Evolutionary conservation across 2,888 invertebrate species (phyloP).

Genomic region (Cephalotes varians): DNA sequence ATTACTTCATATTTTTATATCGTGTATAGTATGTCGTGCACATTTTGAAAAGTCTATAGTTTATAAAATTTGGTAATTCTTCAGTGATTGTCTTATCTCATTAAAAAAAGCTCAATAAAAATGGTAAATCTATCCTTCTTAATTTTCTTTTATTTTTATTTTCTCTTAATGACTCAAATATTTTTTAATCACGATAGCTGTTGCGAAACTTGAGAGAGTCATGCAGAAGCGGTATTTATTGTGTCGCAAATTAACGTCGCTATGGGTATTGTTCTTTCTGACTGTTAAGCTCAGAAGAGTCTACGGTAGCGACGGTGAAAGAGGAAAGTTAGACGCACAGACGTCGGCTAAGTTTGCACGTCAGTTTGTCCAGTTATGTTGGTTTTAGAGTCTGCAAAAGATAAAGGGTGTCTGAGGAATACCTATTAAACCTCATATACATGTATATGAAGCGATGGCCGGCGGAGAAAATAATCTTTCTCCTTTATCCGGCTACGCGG

Average conservation of each 20-base stretch:
- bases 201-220: slow-evolving; percentile 20
- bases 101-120: background rate
- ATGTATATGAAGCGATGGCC: slow-evolving; percentile 29
- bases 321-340: slow-evolving; percentile 44
- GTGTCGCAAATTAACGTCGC: slow-evolving; percentile 38
- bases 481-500: slow-evolving; percentile 32
- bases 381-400: slow-evolving; percentile 45
- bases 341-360: slow-evolving; percentile 50
- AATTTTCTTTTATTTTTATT: background rate
- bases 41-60: background rate
- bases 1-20: background rate
- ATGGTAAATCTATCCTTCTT: background rate
- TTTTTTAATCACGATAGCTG: background rate
- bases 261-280: slow-evolving; percentile 35
- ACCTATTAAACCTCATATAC: slow-evolving; percentile 49
- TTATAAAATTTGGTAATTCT: background rate
- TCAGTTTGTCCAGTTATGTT: slow-evolving; percentile 52
- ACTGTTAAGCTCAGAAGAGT: slow-evolving; percentile 37
- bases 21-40: background rate
- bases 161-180: background rate
- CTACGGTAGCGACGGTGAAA: slow-evolving; percentile 11
- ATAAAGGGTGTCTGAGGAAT: slow-evolving; percentile 35
- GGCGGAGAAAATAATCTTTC: slow-evolving; percentile 26
- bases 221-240: slow-evolving; percentile 29
- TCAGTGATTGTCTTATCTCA: background rate